A percentile compares a stretch with the other conserved stretches of the same genome.
phyloP scores from a whole-genome alignment of 1,140 invertebrate genomes.

The Adoxophyes honmai region DNA sequence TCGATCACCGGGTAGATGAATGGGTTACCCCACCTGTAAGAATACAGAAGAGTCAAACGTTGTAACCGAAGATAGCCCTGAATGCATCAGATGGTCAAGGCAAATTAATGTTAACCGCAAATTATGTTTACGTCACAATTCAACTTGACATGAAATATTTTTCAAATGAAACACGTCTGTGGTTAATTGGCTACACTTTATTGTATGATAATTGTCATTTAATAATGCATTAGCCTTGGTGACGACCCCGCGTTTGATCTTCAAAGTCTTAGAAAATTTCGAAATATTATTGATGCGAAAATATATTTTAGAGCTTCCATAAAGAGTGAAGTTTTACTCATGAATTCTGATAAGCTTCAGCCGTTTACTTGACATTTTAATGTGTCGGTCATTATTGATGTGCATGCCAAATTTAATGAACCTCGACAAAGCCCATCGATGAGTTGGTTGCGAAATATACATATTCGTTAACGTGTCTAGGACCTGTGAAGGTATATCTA shows the following conservation, averaged over 20 bases:
- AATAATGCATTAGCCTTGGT: slow-evolving; percentile 1
- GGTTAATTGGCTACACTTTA: background rate
- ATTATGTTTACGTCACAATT: too few species aligned
- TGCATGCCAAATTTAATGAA: slow-evolving; percentile 7
- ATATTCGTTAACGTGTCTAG: background rate
- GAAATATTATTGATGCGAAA: too few species aligned
- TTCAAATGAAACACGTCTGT: background rate
- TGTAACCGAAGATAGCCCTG: slow-evolving; percentile 2
- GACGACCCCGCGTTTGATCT: too few species aligned
- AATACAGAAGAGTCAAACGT: slow-evolving; percentile 13
- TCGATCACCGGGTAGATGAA: slow-evolving; percentile 85
- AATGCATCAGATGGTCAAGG: too few species aligned
- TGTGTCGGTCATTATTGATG: background rate
- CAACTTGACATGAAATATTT: background rate
- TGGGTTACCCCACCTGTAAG: slow-evolving; percentile 61
- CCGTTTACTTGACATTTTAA: too few species aligned
- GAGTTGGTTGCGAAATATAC: background rate
- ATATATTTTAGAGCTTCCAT: too few species aligned
- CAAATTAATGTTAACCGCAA: too few species aligned
- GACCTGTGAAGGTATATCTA: background rate
- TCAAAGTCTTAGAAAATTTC: too few species aligned
- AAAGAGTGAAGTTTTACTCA: too few species aligned
- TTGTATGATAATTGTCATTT: background rate
- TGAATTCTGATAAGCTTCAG: too few species aligned
- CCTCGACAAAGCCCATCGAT: background rate